These are phyloP conservation scores for Ovis canadensis DNA, from an alignment of 2,113 vertebrate species.

Conservation along the genomic window DNA sequence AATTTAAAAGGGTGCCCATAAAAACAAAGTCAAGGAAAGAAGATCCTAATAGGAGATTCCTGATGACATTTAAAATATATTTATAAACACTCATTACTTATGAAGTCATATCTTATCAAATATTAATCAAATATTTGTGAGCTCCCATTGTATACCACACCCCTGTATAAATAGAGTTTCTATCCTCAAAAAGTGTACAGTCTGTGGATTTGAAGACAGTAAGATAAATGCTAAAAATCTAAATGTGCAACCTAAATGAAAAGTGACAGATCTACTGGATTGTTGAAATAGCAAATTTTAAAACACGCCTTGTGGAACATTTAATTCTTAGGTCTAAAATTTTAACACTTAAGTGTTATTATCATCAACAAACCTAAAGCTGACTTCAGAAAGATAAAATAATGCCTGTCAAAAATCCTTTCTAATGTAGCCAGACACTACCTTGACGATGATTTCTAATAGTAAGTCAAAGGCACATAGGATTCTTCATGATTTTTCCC, in stretches of 20 bases:
- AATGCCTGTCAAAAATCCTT: not conserved
- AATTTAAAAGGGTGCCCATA: not conserved
- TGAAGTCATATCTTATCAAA: not conserved
- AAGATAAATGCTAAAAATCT: not conserved
- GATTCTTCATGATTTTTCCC: not conserved
- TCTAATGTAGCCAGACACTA: not conserved
- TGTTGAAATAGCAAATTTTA: not conserved
- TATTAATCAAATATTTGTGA: not conserved
- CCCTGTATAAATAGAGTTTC: not conserved
- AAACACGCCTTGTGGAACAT: not conserved
- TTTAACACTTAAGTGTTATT: not conserved
- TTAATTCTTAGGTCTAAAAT: not conserved
- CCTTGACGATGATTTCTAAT: not conserved
- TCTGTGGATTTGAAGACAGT: not conserved
- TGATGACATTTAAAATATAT: not conserved
- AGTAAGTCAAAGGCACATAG: not conserved
- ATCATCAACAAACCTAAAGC: not conserved
- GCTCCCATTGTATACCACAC: not conserved
- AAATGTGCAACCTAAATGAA: not conserved
- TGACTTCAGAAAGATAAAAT: slow-evolving; percentile 1
- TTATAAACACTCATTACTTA: slow-evolving; percentile 24
- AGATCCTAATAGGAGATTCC: not conserved
- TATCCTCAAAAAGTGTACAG: not conserved
- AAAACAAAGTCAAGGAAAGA: slow-evolving; percentile 3
- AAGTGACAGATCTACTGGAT: not conserved